Evolutionary conservation across 2,888 invertebrate species (phyloP).

Genomic region (Drosophila demipolita): DNA sequence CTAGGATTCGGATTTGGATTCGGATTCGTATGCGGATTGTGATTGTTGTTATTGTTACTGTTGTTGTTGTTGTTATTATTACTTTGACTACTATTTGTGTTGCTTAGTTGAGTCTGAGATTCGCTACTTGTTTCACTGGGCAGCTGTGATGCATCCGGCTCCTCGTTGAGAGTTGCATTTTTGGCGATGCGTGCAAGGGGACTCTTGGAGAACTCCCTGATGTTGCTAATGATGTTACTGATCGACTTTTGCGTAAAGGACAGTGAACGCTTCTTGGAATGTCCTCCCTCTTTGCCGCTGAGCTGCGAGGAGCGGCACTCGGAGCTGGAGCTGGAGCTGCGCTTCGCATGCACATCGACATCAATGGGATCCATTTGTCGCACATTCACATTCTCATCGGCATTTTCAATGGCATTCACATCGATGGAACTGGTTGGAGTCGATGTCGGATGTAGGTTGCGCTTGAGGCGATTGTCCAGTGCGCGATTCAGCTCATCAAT

Average conservation of each 20-base stretch:
- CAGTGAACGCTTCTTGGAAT: slow-evolving; percentile 82
- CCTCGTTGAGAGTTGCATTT: slow-evolving; percentile 53
- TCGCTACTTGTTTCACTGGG: slow-evolving; percentile 43
- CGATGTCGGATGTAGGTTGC: slow-evolving; percentile 59
- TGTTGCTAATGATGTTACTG: slow-evolving; percentile 82
- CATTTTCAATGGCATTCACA: slow-evolving; percentile 79
- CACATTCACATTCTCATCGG: slow-evolving; percentile 43
- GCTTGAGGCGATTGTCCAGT: slow-evolving; percentile 82
- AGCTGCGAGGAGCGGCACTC: slow-evolving; percentile 75
- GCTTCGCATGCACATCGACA: slow-evolving; percentile 66
- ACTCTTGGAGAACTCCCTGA: slow-evolving; percentile 84
- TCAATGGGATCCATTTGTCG: slow-evolving; percentile 21
- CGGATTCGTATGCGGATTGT: background rate
- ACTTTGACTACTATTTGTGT: slow-evolving; percentile 23
- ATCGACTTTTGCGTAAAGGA: slow-evolving; percentile 84
- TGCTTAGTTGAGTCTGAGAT: slow-evolving; percentile 32
- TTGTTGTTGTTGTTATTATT: slow-evolving; percentile 41
- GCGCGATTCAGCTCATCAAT: slow-evolving; percentile 84
- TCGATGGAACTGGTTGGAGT: slow-evolving; percentile 56
- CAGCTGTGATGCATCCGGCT: slow-evolving; percentile 48
- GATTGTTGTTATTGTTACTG: slow-evolving; percentile 33
- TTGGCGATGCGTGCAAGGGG: slow-evolving; percentile 71
- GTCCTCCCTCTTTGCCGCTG: slow-evolving; percentile 47
- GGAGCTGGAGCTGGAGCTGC: slow-evolving; percentile 81
- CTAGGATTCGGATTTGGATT: slow-evolving; percentile 27